These are phyloP conservation scores for Pristionchus entomophagus DNA, from an alignment of 2,888 invertebrate species.

Conservation along the genomic window DNA sequence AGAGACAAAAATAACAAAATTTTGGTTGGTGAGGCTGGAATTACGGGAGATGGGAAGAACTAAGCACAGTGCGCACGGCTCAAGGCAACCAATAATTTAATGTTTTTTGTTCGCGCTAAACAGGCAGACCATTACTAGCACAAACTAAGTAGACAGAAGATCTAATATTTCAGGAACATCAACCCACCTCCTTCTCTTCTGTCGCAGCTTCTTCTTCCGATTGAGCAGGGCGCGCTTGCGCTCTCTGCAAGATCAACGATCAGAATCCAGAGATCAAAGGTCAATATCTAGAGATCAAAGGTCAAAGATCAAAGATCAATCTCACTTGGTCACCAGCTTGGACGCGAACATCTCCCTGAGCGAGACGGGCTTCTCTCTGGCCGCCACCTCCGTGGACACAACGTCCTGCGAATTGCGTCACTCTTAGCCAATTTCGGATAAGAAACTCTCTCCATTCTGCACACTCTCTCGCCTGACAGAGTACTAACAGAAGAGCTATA, in stretches of 20 bases:
- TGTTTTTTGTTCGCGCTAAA: too few species aligned
- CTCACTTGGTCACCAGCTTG: slow-evolving; percentile 28
- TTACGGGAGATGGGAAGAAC: too few species aligned
- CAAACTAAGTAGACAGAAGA: too few species aligned
- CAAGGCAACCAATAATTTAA: too few species aligned
- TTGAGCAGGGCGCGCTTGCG: slow-evolving; percentile 51
- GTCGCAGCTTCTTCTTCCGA: slow-evolving; percentile 54
- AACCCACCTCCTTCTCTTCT: slow-evolving; percentile 52
- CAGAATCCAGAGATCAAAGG: neutral
- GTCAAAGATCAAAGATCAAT: neutral
- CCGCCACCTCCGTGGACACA: slow-evolving; percentile 54
- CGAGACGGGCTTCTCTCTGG: slow-evolving; percentile 58
- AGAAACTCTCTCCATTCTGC: neutral
- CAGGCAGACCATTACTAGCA: too few species aligned
- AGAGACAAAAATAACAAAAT: too few species aligned
- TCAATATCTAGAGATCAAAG: too few species aligned
- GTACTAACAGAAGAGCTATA: too few species aligned
- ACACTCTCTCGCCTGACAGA: too few species aligned
- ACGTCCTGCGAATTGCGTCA: slow-evolving; percentile 51
- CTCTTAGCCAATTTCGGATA: neutral
- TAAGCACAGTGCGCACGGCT: too few species aligned
- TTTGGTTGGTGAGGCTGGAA: too few species aligned
- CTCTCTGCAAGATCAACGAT: slow-evolving; percentile 46
- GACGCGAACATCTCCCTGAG: slow-evolving; percentile 50
- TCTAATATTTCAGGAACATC: too few species aligned